These are phyloP conservation scores for Hippopotamyrus pictus DNA, from an alignment of 2,797 vertebrate species.

Conservation along the genomic window DNA sequence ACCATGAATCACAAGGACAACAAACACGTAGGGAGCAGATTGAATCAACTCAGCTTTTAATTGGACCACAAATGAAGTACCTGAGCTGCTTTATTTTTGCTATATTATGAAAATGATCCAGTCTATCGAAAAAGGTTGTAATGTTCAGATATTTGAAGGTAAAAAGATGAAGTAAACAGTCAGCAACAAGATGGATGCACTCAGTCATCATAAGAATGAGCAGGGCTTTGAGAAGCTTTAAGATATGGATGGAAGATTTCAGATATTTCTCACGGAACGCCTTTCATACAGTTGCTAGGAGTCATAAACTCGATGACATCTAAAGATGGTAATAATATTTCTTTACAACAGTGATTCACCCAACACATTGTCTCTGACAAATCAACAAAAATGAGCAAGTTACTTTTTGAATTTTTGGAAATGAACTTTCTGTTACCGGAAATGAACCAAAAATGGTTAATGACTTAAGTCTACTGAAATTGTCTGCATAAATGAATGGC, in stretches of 20 bases:
- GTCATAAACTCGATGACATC: neutral
- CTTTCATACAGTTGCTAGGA: neutral
- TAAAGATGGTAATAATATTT: neutral
- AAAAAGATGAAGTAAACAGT: neutral
- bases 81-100: neutral
- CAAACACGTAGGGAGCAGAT: neutral
- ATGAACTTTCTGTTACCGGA: neutral
- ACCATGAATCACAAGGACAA: neutral
- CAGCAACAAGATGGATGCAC: neutral
- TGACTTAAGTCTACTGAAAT: slow-evolving; percentile 7
- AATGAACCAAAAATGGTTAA: neutral
- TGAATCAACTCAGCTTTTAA: neutral
- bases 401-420: neutral
- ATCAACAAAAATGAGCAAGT: neutral
- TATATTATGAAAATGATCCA: neutral
- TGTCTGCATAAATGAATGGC: neutral
- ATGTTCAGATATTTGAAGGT: neutral
- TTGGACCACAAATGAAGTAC: neutral
- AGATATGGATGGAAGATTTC: neutral
- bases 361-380: neutral
- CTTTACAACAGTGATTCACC: neutral
- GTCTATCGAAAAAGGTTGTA: neutral
- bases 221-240: neutral
- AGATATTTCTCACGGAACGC: neutral
- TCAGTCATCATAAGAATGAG: neutral